Evolutionary conservation across 2,113 vertebrate genomes (phyloP), one percentile per base, ranked within the genome.

Genomic region (Nycticorax nycticorax): DNA sequence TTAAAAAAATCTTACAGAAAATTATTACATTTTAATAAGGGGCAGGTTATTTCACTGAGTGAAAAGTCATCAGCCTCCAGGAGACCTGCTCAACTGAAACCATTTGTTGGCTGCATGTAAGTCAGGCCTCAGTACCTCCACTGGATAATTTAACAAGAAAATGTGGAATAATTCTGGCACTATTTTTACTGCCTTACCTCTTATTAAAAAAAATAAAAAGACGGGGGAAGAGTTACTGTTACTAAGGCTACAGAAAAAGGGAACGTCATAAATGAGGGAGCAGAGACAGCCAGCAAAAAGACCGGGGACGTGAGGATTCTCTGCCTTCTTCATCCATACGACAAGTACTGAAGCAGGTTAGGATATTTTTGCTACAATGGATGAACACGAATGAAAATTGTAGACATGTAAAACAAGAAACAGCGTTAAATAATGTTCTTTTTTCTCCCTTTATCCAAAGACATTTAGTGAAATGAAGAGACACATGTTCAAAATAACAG

Each of bases 21-120:
- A 96, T 93, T 77, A 90, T 59, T 95, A 67, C 32, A 53, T 95
- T 97, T 95, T 92, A 94, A 74, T 96, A 95, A 94, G 23, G 5
- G 27, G 59, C 37, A 95, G 53, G 66, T 74, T 73, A 94, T 81
- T 96, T 93, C 35, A n/a, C 56, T 52, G 45, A 72, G 27, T 26
- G 5, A 93, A 97, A 81, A 74, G 66, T 64, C 73, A 94, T 69
- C 76, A 92, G 47, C 76, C 32, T 82, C 53, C 47, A 88, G 47
- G 59, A 71, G 76, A 81, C 16, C n/a, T 77, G 39, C 73, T 95
- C 89, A 80, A 50, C 12, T 9, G 10, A 93, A 95, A 85, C 22
- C 62, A 69, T 67, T 76, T 57, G 20, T 57, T 72, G 37, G 8
- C 20, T 0, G 9, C 86, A 96, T 43, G 5, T 5, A 85, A 30